phyloP scores from a whole-genome alignment of 1,140 invertebrate genomes.

The Acyrthosiphon pisum region DNA sequence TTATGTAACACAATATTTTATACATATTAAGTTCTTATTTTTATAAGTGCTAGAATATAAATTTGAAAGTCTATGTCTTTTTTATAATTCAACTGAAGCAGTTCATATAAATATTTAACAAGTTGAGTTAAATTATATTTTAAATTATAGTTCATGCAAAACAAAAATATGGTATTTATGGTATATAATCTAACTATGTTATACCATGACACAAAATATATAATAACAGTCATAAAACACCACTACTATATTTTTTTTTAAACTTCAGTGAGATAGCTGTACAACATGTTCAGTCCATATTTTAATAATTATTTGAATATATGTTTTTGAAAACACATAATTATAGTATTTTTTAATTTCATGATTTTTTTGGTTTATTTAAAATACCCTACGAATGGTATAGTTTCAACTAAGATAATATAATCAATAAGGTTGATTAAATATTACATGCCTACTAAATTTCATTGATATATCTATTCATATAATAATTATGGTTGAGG shows the following conservation, averaged over 20 bases:
- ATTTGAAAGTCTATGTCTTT: background rate
- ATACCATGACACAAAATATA: background rate
- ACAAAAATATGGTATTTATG: background rate
- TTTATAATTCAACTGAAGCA: background rate
- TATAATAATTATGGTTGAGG: too few relatives aligned
- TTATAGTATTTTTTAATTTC: background rate
- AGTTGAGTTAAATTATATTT: background rate
- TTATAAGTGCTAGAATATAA: background rate
- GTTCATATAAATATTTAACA: background rate
- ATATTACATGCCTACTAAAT: background rate
- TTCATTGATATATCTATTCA: background rate
- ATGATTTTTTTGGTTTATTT: background rate
- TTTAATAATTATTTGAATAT: background rate
- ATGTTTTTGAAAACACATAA: background rate
- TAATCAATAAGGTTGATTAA: background rate
- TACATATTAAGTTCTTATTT: background rate
- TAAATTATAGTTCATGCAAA: background rate
- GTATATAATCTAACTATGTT: background rate
- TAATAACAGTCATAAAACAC: background rate
- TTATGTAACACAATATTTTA: slow-evolving; percentile 1
- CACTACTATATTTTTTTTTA: background rate
- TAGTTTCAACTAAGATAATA: background rate
- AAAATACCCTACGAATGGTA: background rate
- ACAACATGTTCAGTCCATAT: background rate
- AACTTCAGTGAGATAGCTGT: background rate